Percentiles rank a stretch among this genome's conserved stretches.
These are phyloP conservation scores for Orbicella faveolata DNA, from an alignment of 64 coral and sea anemone genomes.

Conservation along the genomic window DNA sequence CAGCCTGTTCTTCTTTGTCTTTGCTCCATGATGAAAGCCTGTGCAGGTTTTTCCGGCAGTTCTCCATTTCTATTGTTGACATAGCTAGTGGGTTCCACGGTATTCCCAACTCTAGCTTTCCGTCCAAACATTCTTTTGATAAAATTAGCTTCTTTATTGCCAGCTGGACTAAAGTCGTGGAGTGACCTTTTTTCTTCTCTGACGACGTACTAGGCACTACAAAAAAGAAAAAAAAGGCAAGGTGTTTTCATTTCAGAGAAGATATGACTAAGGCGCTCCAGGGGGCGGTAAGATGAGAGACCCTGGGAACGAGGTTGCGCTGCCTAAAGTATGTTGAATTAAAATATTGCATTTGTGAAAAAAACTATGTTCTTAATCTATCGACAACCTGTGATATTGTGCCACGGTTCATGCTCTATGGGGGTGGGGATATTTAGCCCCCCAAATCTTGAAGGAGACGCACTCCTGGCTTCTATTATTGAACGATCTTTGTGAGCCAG, in stretches of 20 bases:
- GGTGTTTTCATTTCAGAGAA: background rate
- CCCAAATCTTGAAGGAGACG: no score
- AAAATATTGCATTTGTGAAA: no score
- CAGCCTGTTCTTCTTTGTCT: background rate
- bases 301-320: no score
- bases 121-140: background rate
- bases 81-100: slow-evolving; percentile 21
- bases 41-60: background rate
- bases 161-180: background rate
- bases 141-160: background rate
- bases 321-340: no score
- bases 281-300: no score
- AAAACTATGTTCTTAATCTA: no score
- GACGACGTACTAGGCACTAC: slow-evolving; percentile 17
- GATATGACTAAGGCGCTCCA: no score
- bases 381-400: no score
- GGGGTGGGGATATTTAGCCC: no score
- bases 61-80: slow-evolving; percentile 6
- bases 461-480: background rate
- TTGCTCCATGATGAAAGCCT: background rate
- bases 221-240: background rate
- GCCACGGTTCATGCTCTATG: no score
- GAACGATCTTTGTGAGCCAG: background rate
- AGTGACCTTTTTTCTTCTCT: background rate
- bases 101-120: slow-evolving; percentile 14